phyloP scores from a whole-genome alignment of 2,797 vertebrate genomes.

The Catamblyrhynchus diadema region DNA sequence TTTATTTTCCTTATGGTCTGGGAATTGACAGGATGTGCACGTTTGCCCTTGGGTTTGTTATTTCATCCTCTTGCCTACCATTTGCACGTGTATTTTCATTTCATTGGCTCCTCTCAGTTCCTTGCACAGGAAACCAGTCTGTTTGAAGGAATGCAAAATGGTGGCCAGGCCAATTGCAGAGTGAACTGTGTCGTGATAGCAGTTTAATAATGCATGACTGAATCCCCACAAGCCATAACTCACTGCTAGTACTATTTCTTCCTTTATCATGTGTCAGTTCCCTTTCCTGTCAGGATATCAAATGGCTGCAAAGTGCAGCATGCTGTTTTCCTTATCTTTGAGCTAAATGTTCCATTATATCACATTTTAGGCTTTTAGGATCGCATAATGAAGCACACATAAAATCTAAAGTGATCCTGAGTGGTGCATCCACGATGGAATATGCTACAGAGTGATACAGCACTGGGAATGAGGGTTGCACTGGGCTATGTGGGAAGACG shows the following conservation, averaged over 20 bases:
- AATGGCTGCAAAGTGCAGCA: constrained; percentile 13
- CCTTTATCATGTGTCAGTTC: constrained; percentile 36
- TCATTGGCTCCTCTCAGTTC: neutral
- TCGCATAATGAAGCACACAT: neutral
- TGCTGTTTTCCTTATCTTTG: constrained; percentile 46
- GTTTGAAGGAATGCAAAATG: constrained; percentile 12
- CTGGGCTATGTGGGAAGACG: neutral
- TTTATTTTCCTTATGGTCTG: neutral
- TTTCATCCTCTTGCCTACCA: neutral
- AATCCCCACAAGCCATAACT: neutral
- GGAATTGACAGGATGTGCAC: neutral
- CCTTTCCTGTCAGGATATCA: constrained; percentile 55
- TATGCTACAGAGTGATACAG: neutral
- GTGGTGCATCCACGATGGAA: neutral
- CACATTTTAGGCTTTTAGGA: constrained; percentile 39
- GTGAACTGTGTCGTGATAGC: neutral
- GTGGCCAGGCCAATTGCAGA: constrained; percentile 3
- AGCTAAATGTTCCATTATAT: constrained; percentile 37
- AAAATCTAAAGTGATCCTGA: constrained; percentile 1
- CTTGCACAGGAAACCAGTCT: neutral
- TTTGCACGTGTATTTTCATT: neutral
- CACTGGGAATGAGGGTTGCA: neutral
- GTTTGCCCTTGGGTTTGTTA: constrained; percentile 32
- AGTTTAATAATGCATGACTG: constrained; percentile 31
- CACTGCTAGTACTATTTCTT: neutral